These are phyloP conservation scores for Eupithecia subumbrata DNA, from an alignment of 2,888 invertebrate genomes.

Conservation along the genomic window DNA sequence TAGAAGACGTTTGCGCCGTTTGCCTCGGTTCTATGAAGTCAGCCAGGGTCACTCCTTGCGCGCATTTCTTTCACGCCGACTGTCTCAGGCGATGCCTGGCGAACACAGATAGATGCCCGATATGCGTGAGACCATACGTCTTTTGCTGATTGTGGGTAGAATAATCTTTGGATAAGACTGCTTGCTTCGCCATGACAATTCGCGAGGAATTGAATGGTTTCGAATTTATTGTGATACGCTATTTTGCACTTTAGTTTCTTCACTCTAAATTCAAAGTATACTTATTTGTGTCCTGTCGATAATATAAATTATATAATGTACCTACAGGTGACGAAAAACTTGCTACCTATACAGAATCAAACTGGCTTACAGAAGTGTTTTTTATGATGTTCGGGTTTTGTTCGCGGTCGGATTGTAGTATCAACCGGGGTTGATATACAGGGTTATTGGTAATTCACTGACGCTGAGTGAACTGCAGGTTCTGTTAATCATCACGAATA, in stretches of 20 bases:
- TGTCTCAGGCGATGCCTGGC: slow-evolving; percentile 90
- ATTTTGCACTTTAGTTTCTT: not conserved
- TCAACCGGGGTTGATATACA: not conserved
- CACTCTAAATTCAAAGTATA: not conserved
- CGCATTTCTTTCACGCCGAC: slow-evolving; percentile 91
- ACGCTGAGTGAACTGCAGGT: too few relatives aligned
- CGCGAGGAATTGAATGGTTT: slow-evolving; percentile 41
- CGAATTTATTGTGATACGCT: slow-evolving; percentile 41
- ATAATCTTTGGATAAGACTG: slow-evolving; percentile 64
- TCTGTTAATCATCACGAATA: too few relatives aligned
- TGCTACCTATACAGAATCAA: not conserved
- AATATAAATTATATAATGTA: not conserved
- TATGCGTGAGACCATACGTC: slow-evolving; percentile 88
- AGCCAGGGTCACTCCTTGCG: slow-evolving; percentile 91
- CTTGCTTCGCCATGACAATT: slow-evolving; percentile 47
- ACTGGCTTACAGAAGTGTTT: not conserved
- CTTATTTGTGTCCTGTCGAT: not conserved
- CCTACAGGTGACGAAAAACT: not conserved
- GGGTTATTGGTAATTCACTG: too few relatives aligned
- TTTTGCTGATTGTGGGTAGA: slow-evolving; percentile 70
- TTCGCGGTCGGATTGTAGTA: not conserved
- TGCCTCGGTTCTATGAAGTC: slow-evolving; percentile 88
- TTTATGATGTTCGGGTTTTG: not conserved
- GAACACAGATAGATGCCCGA: slow-evolving; percentile 87
- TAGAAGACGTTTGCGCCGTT: slow-evolving; percentile 92